Base-by-base conservation (phyloP, 2,797 vertebrate species). In the Pachyuromys duprasi region DNA sequence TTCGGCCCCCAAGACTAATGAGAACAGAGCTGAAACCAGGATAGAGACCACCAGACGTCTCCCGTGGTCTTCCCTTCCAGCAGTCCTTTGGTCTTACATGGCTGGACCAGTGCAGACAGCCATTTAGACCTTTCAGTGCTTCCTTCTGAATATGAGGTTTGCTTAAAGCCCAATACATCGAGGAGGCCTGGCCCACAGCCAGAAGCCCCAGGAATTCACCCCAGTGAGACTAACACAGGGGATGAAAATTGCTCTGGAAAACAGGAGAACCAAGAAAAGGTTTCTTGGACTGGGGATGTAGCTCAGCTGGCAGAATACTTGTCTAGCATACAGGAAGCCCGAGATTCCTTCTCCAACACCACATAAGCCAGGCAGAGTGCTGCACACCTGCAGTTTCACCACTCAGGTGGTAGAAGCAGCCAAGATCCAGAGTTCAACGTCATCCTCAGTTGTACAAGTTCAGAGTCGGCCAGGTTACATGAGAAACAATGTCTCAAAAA, bases 51-150 rank as follows among this genome's bases (percentile, higher is more conserved):
- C 20, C n/a, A 2, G 5, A 17, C 18, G 24, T 49, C 70, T 62
- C 57, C 0, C 5, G 0, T 4, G 2, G 49, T 49, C 65, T 84
- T 65, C 89, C 55, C 36, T 55, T 36, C 28, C 62, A 65, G 12
- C 8, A 9, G 13, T 28, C 62, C 53, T 86, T 22, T 39, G 69
- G 36, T 11, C 20, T 24, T 15, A 53, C 60, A 49, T 11, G 45
- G 69, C 24, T 45, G 57, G 28, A 31, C 22, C 8, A 36, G 3
- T 70, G 12, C 20, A 74, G 26, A 86, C 24, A 57, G 33, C 24
- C 24, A 39, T 45, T 0, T 22, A 31, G 1, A 1, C n/a, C 28
- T 55, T 70, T 39, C 8, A 0, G 72, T 9, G 33, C 60, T 60
- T 86, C 90, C 55, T 62, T 49, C 2, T 0, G 18, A 74, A 22